Evolutionary conservation across 2,888 invertebrate species (phyloP), one percentile per base, ranked within the genome.

Genomic region (Polia nebulosa): DNA sequence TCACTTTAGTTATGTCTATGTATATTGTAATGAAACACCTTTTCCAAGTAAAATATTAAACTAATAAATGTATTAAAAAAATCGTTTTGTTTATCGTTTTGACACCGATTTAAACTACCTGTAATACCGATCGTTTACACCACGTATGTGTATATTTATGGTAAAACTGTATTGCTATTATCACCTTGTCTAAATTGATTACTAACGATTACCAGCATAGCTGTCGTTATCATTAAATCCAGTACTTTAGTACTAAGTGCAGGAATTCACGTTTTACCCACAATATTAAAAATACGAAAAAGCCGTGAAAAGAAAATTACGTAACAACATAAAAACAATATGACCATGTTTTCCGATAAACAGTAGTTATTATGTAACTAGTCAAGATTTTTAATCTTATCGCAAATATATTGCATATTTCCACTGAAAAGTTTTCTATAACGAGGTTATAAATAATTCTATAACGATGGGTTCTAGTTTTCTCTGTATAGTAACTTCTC

Each of bases 311-410:
- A 25, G 7, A 39, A 36, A 6, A 11, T 51, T 41, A 59, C 32
- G 22, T 15, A 52, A 29, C 15, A 51, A 22, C 15, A n/a, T 51
- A 41, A 39, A 59, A 52, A 39, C 25, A 53, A 32, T 11, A 29
- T 27, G 44, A 0, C 29, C 44, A 11, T 39, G 52, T 39, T 65
- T 65, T 22, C 51, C 27, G 73, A 73, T 58, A 36, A 57, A 25
- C n/a, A 8, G 4, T 36, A 44, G 20, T 25, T 22, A 36, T 56
- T 71, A 72, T 64, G 44, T 32, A 56, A 36, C 55, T 41, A 44
- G 34, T 49, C 49, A 45, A 56, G 44, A 56, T 56, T 51, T 47
- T 44, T 71, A 56, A 71, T 72, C 71, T 71, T 52, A 71, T 71
- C 71, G 20, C 3, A 36, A 22, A 32, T 15, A 36, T 62, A 20